Evolutionary conservation across 2,797 vertebrate species (phyloP).

Genomic region (Pseudotriccus pelzelni): DNA sequence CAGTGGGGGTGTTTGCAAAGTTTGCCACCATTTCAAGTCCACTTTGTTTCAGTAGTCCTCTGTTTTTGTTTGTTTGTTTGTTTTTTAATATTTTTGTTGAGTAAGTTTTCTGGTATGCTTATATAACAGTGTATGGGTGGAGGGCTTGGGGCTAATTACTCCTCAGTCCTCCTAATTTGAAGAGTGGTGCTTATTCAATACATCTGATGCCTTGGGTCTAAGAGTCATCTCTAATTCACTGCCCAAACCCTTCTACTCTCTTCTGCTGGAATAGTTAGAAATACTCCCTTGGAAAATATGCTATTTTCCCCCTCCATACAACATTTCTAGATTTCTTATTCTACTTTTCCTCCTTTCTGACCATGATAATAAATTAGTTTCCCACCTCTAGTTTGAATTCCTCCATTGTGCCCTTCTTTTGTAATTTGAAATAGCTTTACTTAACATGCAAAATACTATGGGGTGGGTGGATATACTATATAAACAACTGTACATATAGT

Average conservation of each 20-base stretch:
- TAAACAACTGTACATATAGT: not conserved
- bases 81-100: not conserved
- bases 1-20: not conserved
- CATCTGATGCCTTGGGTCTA: not conserved
- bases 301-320: accelerated
- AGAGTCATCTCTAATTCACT: not conserved
- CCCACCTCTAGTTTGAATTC: not conserved
- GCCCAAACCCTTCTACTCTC: too few species aligned
- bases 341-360: not conserved
- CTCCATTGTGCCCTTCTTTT: not conserved
- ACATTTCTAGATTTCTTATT: not conserved
- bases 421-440: not conserved
- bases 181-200: not conserved
- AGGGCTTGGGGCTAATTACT: not conserved
- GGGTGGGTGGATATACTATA: not conserved
- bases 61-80: not conserved
- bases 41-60: not conserved
- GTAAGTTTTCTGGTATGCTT: not conserved
- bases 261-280: not conserved
- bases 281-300: not conserved
- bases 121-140: not conserved
- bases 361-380: not conserved
- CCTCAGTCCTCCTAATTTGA: not conserved
- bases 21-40: not conserved
- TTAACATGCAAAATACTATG: not conserved